phyloP scores from a whole-genome alignment of 2,113 vertebrate genomes.

The Pygoscelis antarcticus region DNA sequence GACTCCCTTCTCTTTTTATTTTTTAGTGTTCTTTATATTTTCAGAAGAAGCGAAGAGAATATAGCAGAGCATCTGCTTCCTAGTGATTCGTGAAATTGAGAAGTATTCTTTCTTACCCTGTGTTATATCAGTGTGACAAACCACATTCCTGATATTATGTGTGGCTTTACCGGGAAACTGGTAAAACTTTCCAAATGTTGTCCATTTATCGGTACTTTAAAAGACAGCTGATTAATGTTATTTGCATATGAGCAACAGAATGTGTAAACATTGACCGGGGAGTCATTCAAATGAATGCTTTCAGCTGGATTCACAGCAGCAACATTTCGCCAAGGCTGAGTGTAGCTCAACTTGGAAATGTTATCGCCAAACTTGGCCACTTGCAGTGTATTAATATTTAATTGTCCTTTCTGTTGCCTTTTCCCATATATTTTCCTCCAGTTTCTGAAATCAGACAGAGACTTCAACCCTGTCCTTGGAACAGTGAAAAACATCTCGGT shows the following conservation, averaged over 20 bases:
- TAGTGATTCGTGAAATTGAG: neutral
- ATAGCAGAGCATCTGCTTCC: neutral
- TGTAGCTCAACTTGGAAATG: neutral
- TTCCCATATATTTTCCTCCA: neutral
- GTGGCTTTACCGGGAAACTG: neutral
- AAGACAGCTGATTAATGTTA: constrained; percentile 23
- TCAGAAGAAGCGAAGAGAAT: neutral
- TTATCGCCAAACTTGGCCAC: neutral
- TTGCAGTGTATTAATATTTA: neutral
- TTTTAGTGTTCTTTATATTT: neutral
- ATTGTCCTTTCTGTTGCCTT: neutral
- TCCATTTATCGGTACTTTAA: neutral
- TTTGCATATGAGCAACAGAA: constrained; percentile 15
- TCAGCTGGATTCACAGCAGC: neutral
- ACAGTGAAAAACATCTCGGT: neutral
- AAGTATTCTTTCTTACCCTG: neutral
- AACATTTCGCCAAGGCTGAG: neutral
- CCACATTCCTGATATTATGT: neutral
- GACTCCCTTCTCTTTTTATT: neutral
- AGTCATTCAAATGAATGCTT: neutral
- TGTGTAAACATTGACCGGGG: neutral
- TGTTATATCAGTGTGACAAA: neutral
- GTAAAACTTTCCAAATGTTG: neutral
- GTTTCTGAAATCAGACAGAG: neutral
- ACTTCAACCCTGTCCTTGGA: neutral